These are phyloP conservation scores for Ephialtes manifestator DNA, from an alignment of 2,888 invertebrate species.

Conservation along the genomic window DNA sequence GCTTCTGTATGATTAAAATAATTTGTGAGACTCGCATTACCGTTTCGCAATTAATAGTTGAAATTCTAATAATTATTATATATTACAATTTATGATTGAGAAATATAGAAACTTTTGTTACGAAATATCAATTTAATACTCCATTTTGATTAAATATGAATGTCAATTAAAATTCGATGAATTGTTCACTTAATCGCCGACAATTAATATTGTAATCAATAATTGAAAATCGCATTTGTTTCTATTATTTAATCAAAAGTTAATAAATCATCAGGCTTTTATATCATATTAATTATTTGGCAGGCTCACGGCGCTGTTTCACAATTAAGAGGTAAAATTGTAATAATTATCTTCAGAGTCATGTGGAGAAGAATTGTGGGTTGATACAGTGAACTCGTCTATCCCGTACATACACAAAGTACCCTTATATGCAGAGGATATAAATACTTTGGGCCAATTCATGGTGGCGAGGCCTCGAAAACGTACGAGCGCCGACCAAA, in stretches of 20 bases:
- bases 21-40: too few species aligned
- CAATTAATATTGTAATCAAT: neutral
- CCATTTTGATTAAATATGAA: neutral
- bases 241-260: neutral
- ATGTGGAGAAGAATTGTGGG: neutral
- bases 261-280: neutral
- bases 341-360: neutral
- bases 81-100: too few species aligned
- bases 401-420: constrained; percentile 3
- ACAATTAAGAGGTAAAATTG: neutral
- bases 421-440: neutral
- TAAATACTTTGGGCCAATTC: constrained; percentile 53
- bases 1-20: too few species aligned
- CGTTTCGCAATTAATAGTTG: too few species aligned
- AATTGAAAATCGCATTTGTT: neutral
- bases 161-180: neutral
- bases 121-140: neutral
- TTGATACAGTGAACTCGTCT: neutral
- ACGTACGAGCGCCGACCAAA: constrained; percentile 59
- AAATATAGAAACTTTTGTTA: too few species aligned
- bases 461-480: constrained; percentile 43
- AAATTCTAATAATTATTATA: too few species aligned
- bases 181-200: neutral
- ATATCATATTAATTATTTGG: neutral
- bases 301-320: neutral